A percentile compares a stretch with the other conserved stretches of the same genome.
Conservation (phyloP, 2,797 vertebrate genomes). For the Aythya fuligula region DNA sequence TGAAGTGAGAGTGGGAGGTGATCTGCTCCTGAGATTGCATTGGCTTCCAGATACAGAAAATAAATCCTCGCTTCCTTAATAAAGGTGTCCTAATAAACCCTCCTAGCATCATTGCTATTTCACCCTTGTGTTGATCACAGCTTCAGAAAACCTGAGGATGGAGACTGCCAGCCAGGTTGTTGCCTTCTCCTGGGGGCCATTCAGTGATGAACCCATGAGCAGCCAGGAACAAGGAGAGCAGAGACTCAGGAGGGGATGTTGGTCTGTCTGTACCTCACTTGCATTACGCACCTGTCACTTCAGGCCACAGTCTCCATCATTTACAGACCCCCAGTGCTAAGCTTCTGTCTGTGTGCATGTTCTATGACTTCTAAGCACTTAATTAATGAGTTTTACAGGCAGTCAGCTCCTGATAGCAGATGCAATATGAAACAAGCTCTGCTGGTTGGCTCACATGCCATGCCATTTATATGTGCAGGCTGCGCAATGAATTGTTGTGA, state of each 20-base stretch:
- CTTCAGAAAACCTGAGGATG: background rate
- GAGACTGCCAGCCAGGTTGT: background rate
- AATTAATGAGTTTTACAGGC: conserved; percentile 42
- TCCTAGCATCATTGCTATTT: background rate
- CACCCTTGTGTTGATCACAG: background rate
- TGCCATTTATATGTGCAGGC: background rate
- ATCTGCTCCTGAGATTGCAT: background rate
- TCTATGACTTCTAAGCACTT: conserved; percentile 27
- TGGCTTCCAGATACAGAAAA: background rate
- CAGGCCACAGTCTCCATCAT: background rate
- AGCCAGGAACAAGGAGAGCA: background rate
- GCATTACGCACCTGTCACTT: conserved; percentile 18
- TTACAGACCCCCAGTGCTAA: conserved; percentile 42
- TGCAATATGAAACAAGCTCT: background rate
- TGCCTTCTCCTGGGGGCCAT: background rate
- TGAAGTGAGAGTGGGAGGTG: background rate
- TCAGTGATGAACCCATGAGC: background rate
- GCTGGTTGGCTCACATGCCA: background rate
- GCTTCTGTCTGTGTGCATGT: conserved; percentile 54
- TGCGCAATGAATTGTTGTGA: background rate
- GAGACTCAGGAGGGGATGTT: background rate
- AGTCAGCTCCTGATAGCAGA: conserved; percentile 6
- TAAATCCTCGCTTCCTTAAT: background rate
- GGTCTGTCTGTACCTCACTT: conserved; percentile 12
- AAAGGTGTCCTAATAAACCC: background rate